These are phyloP conservation scores for Chloroclystis v-ata DNA, from an alignment of 2,888 invertebrate species.

Conservation along the genomic window DNA sequence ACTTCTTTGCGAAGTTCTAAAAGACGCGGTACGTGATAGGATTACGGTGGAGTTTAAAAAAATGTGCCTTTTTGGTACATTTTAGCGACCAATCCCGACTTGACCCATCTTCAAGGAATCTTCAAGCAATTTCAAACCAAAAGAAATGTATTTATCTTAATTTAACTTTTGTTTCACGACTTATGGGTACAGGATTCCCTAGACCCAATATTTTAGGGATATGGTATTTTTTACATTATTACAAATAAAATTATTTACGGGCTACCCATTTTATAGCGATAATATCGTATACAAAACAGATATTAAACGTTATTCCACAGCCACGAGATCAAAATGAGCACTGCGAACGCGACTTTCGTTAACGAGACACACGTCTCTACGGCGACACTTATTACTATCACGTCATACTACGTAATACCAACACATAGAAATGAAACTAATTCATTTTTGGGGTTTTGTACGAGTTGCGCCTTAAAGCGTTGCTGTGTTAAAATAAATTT, in stretches of 20 bases:
- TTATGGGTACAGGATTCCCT: too few species aligned
- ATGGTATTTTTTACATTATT: too few species aligned
- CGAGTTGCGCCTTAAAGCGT: too few species aligned
- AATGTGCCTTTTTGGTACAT: not conserved
- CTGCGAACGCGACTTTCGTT: conserved; percentile 50
- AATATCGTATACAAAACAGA: not conserved
- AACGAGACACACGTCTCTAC: conserved; percentile 63
- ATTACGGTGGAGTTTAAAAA: not conserved
- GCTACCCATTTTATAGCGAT: too few species aligned
- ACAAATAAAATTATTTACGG: too few species aligned
- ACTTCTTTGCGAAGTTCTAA: too few species aligned
- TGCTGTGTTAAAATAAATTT: too few species aligned
- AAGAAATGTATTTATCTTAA: too few species aligned
- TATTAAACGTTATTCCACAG: conserved; percentile 21
- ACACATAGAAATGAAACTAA: not conserved
- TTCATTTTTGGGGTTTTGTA: not conserved
- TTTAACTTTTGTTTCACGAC: too few species aligned
- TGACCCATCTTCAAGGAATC: too few species aligned
- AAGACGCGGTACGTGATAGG: not conserved
- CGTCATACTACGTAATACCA: conserved; percentile 16
- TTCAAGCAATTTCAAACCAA: not conserved
- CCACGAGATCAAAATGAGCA: conserved; percentile 40
- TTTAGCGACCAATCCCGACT: not conserved
- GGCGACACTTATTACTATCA: conserved; percentile 62
- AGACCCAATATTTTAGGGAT: too few species aligned